Base-by-base conservation (phyloP, 2,888 invertebrate genomes). In the Drosophila vallismaia region DNA sequence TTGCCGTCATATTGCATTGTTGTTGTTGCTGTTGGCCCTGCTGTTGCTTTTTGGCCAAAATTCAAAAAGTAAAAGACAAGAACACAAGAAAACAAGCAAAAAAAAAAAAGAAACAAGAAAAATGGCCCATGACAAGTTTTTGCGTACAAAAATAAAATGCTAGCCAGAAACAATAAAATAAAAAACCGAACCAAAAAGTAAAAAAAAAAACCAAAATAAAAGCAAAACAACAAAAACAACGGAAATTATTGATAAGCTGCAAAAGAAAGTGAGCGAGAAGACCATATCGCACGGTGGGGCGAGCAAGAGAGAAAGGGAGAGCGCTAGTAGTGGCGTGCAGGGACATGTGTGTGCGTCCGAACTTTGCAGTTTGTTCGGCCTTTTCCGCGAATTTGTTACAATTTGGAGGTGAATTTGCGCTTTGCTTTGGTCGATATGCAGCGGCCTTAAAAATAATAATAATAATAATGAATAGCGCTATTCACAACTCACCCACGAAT, bases 401-500 rank as follows among this genome's bases (percentile, higher is more conserved):
- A 70, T 62, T 51, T 62, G 62, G 53, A 70, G 50, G 60, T 28
- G 28, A 28, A 28, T 28, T 28, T 28, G 28, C 6, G 28, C 6
- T 4, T 28, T 28, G 4, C 28, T 50, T 31, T 63, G 63, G 50
- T 46, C 62, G 60, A 63, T 60, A 62, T 38, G 50, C 26, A 36
- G 49, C 50, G 49, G 40, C 44, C 44, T 60, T 45, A 56, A 56
- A 19, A 26, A 58, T 10, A 57, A 24, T 33, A 57, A 51, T 26
- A 29, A 33, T 24, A 29, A 54, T 57, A 7, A 53, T 28, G 5
- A 54, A 14, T 53, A 6, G 46, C 19, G 19, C 19, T 19, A 19
- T 12, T 48, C 62, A 76, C 49, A 75, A 76, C 95, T 94, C 93
- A 97, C 97, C 97, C 94, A 95, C 94, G 93, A 97, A 97, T 93